Percentiles rank a stretch among this genome's conserved stretches.
Conservation (phyloP, 2,797 vertebrate genomes). For the Microcaecilia unicolor region DNA sequence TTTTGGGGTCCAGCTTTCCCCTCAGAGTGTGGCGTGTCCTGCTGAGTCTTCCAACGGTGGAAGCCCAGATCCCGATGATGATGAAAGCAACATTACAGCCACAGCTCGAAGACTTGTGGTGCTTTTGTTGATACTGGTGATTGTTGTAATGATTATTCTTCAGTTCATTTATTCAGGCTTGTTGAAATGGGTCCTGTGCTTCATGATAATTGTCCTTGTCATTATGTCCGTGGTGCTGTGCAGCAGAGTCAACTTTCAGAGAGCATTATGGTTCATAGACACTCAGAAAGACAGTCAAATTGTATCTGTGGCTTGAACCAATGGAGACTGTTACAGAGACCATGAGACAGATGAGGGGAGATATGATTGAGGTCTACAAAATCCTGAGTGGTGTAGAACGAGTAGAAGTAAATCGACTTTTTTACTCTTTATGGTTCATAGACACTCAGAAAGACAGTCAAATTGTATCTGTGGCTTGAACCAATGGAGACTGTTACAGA, state of each 20-base stretch:
- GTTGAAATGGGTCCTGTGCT: constrained; percentile 41
- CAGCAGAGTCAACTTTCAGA: constrained; percentile 3
- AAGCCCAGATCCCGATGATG: background rate
- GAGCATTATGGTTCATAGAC: background rate
- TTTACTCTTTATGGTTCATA: background rate
- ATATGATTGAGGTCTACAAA: too few relatives aligned
- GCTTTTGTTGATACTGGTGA: constrained; percentile 39
- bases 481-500: too few relatives aligned
- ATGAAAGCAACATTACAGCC: background rate
- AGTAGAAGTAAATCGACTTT: too few relatives aligned
- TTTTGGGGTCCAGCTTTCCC: constrained; percentile 8
- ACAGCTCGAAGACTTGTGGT: constrained; percentile 36
- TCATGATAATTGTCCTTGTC: constrained; percentile 30
- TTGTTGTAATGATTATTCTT: constrained; percentile 42
- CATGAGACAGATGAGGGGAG: too few relatives aligned
- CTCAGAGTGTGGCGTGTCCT: background rate
- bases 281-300: constrained; percentile 30
- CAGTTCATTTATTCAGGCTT: constrained; percentile 38
- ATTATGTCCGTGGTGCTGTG: constrained; percentile 43
- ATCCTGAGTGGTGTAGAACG: too few relatives aligned
- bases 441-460: constrained; percentile 29
- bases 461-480: constrained; percentile 31
- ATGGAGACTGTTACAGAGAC: too few relatives aligned
- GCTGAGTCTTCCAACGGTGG: background rate
- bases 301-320: constrained; percentile 34